Percentiles rank a stretch among this genome's conserved stretches.
Conservation (phyloP, 2,797 vertebrate genomes). For the Enteromius viviparus region DNA sequence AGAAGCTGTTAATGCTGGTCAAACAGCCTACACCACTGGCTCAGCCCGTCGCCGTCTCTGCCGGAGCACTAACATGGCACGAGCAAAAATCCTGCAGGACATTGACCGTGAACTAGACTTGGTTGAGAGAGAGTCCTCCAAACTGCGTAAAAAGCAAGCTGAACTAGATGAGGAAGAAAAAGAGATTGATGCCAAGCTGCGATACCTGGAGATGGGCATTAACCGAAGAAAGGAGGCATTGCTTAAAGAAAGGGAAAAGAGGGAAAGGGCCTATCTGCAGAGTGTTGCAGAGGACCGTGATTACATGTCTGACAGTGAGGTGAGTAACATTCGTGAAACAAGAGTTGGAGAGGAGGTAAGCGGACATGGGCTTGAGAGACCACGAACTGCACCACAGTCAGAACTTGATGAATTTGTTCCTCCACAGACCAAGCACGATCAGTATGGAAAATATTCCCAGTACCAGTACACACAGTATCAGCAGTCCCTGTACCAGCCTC, state of each 20-base stretch:
- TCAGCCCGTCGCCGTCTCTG: slow-evolving; percentile 94
- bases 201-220: slow-evolving; percentile 98
- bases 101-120: slow-evolving; percentile 97
- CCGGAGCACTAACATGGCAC: slow-evolving; percentile 95
- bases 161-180: slow-evolving; percentile 99
- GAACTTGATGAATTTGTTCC: slow-evolving; percentile 93
- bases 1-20: slow-evolving; percentile 78
- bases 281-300: slow-evolving; percentile 98
- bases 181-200: slow-evolving; percentile 97
- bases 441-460: slow-evolving; percentile 91
- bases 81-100: slow-evolving; percentile 98
- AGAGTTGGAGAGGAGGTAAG: slow-evolving; percentile 79
- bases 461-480: slow-evolving; percentile 90
- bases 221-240: slow-evolving; percentile 95
- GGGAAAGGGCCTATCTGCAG: slow-evolving; percentile 96
- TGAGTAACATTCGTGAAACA: slow-evolving; percentile 90
- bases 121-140: slow-evolving; percentile 97
- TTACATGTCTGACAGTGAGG: slow-evolving; percentile 99
- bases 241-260: slow-evolving; percentile 94
- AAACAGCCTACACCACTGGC: slow-evolving; percentile 84
- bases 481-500: slow-evolving; percentile 88
- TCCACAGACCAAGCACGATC: slow-evolving; percentile 91
- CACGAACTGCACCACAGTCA: slow-evolving; percentile 92
- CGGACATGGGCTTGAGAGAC: slow-evolving; percentile 87
- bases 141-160: slow-evolving; percentile 97